phyloP scores from a whole-genome alignment of 2,797 vertebrate genomes.

The Amblyopsis hoosieri region DNA sequence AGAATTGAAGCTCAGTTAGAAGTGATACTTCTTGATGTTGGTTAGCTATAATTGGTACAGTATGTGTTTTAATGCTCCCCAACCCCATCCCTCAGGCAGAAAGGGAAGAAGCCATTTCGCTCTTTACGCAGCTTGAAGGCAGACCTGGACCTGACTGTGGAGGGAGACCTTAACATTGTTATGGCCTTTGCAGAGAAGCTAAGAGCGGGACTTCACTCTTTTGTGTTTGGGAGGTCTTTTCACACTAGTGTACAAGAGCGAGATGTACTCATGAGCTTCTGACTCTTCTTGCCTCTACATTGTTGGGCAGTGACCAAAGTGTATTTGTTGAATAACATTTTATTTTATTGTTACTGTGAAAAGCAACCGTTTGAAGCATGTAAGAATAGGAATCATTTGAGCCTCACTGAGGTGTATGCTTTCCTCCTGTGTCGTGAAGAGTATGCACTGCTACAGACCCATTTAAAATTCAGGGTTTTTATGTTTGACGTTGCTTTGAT shows the following conservation, averaged over 20 bases:
- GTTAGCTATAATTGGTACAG: too few species aligned
- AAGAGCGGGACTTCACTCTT: constrained; percentile 92
- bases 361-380: background rate
- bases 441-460: constrained; percentile 29
- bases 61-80: background rate
- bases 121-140: constrained; percentile 91
- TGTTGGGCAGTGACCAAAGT: background rate
- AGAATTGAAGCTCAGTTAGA: too few species aligned
- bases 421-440: constrained; percentile 25
- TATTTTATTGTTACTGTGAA: constrained; percentile 15
- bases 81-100: constrained; percentile 81
- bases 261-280: constrained; percentile 93
- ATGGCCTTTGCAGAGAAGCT: constrained; percentile 98
- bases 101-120: constrained; percentile 94
- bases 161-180: constrained; percentile 94
- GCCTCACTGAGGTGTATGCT: background rate
- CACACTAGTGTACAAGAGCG: constrained; percentile 94
- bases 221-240: constrained; percentile 93
- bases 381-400: background rate
- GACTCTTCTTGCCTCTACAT: constrained; percentile 34
- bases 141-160: constrained; percentile 90
- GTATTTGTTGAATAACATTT: background rate
- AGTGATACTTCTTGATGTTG: too few species aligned
- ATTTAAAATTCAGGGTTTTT: constrained; percentile 21
- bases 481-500: constrained; percentile 16